Conservation (phyloP, 2,113 vertebrate species). For the Bujurquina vittata region DNA sequence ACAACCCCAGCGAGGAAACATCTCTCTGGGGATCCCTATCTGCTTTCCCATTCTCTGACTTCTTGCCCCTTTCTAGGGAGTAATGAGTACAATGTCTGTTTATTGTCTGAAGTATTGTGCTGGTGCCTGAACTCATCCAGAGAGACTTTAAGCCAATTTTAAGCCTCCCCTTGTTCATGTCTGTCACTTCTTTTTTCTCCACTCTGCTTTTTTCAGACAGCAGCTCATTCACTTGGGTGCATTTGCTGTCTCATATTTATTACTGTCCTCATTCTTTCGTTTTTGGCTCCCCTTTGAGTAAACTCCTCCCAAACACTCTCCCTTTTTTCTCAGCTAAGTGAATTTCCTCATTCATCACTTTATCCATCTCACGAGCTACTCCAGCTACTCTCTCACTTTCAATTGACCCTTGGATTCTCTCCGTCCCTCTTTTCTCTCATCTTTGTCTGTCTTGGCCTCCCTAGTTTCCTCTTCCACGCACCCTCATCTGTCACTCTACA, state of each 20-base stretch:
- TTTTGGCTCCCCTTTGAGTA: slow-evolving; percentile 38
- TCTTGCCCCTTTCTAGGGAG: slow-evolving; percentile 18
- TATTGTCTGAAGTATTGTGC: slow-evolving; percentile 10
- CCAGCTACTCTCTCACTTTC: slow-evolving; percentile 5
- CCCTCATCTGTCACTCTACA: slow-evolving; percentile 54
- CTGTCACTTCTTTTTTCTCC: neutral
- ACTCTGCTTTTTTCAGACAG: neutral
- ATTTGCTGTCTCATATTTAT: slow-evolving; percentile 25
- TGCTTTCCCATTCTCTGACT: slow-evolving; percentile 15
- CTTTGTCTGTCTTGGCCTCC: slow-evolving; percentile 28
- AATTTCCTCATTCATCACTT: slow-evolving; percentile 54
- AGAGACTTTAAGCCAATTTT: slow-evolving; percentile 25
- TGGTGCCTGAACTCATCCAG: slow-evolving; percentile 36
- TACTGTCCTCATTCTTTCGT: slow-evolving; percentile 44
- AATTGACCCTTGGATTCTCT: slow-evolving; percentile 31
- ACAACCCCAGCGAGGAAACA: slow-evolving; percentile 58
- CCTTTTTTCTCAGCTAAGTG: slow-evolving; percentile 31
- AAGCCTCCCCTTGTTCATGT: neutral
- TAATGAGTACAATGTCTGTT: slow-evolving; percentile 52
- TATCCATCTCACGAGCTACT: slow-evolving; percentile 5
- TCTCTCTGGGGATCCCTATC: slow-evolving; percentile 44
- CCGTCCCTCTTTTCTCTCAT: slow-evolving; percentile 14
- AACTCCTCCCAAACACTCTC: slow-evolving; percentile 28
- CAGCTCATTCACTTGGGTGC: slow-evolving; percentile 36
- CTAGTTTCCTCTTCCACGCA: slow-evolving; percentile 21